Conservation (phyloP, 2,797 vertebrate species). For the Loris lydekkerianus region DNA sequence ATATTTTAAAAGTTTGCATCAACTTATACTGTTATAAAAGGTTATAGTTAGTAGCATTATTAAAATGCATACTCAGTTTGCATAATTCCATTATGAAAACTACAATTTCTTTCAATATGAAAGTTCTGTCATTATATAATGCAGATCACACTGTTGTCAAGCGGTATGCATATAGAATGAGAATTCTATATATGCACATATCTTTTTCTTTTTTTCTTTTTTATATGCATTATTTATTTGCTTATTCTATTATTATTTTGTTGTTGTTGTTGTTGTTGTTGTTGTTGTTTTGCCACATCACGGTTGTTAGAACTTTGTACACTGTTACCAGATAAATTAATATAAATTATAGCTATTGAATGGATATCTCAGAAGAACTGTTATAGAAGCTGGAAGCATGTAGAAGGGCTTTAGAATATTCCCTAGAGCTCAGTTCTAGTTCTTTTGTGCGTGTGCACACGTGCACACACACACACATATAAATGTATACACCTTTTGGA, state of each 20-base stretch:
- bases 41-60: rapidly evolving
- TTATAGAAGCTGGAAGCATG: background rate
- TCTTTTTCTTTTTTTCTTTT: background rate
- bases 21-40: background rate
- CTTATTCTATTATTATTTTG: background rate
- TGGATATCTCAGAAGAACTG: background rate
- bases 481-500: too few relatives aligned
- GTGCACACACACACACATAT: background rate
- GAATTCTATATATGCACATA: rapidly evolving
- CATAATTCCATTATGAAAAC: background rate
- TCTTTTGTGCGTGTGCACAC: background rate
- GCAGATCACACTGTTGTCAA: background rate
- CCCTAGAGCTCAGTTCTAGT: background rate
- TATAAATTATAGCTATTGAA: background rate
- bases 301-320: background rate
- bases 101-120: background rate
- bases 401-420: background rate
- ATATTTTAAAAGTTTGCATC: background rate
- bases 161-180: background rate
- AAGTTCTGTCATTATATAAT: background rate
- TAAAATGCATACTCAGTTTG: background rate
- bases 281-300: background rate
- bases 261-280: background rate
- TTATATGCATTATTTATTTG: background rate
- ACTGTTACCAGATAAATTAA: background rate